Evolutionary conservation across 2,888 invertebrate genomes (phyloP), one percentile per base, ranked within the genome.

Genomic region (Biston betularia): DNA sequence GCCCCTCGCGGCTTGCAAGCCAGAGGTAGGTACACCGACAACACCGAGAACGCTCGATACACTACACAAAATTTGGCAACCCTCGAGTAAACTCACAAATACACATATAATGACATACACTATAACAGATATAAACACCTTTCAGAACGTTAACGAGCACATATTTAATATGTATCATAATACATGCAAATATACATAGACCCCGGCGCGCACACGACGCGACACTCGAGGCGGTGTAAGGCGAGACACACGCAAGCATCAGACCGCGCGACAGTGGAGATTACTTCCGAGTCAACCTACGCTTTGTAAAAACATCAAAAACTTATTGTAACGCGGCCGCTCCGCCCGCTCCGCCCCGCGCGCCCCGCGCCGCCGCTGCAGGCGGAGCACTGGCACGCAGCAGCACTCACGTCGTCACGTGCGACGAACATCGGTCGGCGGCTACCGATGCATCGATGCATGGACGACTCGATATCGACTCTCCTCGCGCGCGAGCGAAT

Each of bases 51-150:
- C 62, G 56, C 65, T 57, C 60, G 52, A 71, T 66, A 72, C 60
- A 79, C 88, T 89, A 87, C 75, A 70, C 34, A 86, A 86, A 87
- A 89, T 89, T 89, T 89, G 89, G 89, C 89, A 85, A 84, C 87
- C 75, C 57, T 74, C 64, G 72, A 74, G 62, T 71, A 72, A 64
- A 65, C 69, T 65, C 63, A 64, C 68, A 67, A 6, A 56, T 50
- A 57, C 24, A 42, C 48, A 35, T 11, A 35, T n/a, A 8, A 38
- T 44, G 48, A 48, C 4, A 49, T 38, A 63, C 44, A 63, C 64
- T 67, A 68, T 63, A 72, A 68, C 65, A 70, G 65, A 69, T 55
- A 72, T 61, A 69, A 49, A 71, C 54, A 63, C 58, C 24, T 24
- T 2, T 24, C 54, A 63, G 48, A 55, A 63, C 49, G 42, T 53